phyloP scores from a whole-genome alignment of 2,888 invertebrate species.

The Callimorpha dominula region DNA sequence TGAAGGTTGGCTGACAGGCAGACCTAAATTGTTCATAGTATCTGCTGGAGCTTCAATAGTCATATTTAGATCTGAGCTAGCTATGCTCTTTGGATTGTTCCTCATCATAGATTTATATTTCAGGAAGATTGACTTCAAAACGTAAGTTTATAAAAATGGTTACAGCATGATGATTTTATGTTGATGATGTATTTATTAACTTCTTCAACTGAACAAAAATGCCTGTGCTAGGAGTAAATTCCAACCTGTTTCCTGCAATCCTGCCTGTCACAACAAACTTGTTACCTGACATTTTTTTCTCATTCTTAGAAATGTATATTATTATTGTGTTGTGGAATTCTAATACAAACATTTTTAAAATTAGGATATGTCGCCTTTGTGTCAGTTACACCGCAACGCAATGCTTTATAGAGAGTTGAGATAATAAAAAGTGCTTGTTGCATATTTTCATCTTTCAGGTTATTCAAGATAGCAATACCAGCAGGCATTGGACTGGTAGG shows the following conservation, averaged over 20 bases:
- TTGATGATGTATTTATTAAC: neutral
- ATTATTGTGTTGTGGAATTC: too few species aligned
- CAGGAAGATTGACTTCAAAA: slow-evolving; percentile 86
- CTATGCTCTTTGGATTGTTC: slow-evolving; percentile 94
- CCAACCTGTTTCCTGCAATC: neutral
- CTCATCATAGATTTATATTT: slow-evolving; percentile 92
- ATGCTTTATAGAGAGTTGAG: too few species aligned
- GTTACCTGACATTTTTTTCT: neutral
- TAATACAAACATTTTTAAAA: neutral
- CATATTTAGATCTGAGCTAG: slow-evolving; percentile 96
- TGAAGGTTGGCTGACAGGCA: slow-evolving; percentile 93
- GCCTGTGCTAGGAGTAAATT: neutral
- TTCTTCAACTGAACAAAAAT: neutral
- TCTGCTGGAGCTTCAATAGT: slow-evolving; percentile 95
- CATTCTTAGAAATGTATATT: neutral
- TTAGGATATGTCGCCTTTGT: too few species aligned
- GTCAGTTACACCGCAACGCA: too few species aligned
- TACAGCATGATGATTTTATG: neutral
- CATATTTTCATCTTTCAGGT: slow-evolving; percentile 78
- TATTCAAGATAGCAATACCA: slow-evolving; percentile 90
- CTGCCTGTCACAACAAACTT: neutral
- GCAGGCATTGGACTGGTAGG: slow-evolving; percentile 89
- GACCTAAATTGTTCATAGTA: slow-evolving; percentile 91
- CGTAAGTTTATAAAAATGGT: slow-evolving; percentile 52
- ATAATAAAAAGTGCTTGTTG: too few species aligned